These are phyloP conservation scores for Cordilura impudica DNA, from an alignment of 2,888 invertebrate genomes.

Conservation along the genomic window DNA sequence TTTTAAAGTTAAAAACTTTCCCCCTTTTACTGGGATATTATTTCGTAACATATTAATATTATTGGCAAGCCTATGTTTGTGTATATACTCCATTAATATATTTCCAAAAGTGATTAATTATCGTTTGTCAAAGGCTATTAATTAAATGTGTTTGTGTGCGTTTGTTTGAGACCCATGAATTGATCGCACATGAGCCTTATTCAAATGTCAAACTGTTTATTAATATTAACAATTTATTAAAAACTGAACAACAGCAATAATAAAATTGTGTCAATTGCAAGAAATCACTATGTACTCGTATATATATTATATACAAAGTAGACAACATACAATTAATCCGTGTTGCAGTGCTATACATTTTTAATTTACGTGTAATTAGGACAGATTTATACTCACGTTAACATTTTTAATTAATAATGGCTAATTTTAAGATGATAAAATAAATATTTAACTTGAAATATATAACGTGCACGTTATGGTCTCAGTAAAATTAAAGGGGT, in stretches of 20 bases:
- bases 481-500: too few relatives aligned
- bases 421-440: too few relatives aligned
- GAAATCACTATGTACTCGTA: conserved; percentile 46
- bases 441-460: too few relatives aligned
- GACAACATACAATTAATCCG: neutral
- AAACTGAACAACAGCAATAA: conserved; percentile 7
- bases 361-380: too few relatives aligned
- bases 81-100: conserved; percentile 27
- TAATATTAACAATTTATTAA: conserved; percentile 38
- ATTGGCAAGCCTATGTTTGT: conserved; percentile 33
- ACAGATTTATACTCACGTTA: too few relatives aligned
- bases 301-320: conserved; percentile 8
- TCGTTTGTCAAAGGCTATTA: conserved; percentile 48
- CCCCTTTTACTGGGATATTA: too few relatives aligned
- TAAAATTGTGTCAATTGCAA: conserved; percentile 49
- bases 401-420: too few relatives aligned
- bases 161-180: neutral
- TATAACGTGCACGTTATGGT: too few relatives aligned
- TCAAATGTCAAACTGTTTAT: conserved; percentile 46
- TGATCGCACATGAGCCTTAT: conserved; percentile 30
- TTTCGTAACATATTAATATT: too few relatives aligned
- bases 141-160: conserved; percentile 26
- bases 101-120: conserved; percentile 54
- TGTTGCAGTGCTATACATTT: neutral
- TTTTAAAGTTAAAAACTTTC: too few relatives aligned